Conservation (phyloP, 2,113 vertebrate species). For the Lycaon pictus region DNA sequence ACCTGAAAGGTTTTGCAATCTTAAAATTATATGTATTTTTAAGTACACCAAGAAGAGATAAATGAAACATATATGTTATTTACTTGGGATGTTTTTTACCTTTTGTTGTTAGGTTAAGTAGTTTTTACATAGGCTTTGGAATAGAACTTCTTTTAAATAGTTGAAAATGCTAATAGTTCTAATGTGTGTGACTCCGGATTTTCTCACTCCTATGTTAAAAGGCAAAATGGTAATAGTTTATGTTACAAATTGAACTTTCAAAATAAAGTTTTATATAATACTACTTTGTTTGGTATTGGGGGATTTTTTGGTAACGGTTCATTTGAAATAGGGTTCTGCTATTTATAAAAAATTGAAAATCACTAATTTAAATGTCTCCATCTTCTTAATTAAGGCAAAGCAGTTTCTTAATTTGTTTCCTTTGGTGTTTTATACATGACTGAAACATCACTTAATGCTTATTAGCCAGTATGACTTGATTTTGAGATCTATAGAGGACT, state of each 20-base stretch:
- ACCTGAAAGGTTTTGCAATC: not conserved
- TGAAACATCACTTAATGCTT: not conserved
- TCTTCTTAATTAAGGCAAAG: not conserved
- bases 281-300: not conserved
- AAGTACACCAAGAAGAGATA: not conserved
- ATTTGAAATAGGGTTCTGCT: not conserved
- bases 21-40: not conserved
- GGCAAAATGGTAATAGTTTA: not conserved
- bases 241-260: not conserved
- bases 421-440: not conserved
- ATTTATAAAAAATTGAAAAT: not conserved
- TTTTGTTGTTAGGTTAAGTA: not conserved
- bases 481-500: not conserved
- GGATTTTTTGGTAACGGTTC: not conserved
- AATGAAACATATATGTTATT: not conserved
- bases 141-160: not conserved
- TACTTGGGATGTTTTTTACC: not conserved
- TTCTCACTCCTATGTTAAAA: not conserved
- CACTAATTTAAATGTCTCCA: not conserved
- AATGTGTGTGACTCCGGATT: not conserved
- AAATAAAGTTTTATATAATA: not conserved
- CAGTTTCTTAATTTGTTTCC: constrained; percentile 15
- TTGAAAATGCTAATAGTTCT: not conserved
- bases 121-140: not conserved
- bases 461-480: not conserved